Evolutionary conservation across 2,888 invertebrate species (phyloP), one percentile per base, ranked within the genome.

Genomic region (Prenolepis imparis): DNA sequence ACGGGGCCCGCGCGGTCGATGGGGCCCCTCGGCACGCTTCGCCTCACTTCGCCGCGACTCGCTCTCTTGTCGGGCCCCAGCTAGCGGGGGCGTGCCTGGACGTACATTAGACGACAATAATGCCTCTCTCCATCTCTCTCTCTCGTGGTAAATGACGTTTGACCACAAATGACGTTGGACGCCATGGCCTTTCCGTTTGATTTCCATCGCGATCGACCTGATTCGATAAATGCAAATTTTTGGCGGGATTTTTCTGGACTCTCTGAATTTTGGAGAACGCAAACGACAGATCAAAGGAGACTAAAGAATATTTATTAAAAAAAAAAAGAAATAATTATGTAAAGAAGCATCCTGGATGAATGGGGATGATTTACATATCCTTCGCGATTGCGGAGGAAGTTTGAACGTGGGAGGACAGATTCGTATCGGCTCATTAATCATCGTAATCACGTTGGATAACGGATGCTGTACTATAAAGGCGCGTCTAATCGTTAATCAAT

Each of bases 1-100:
- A 44, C 52, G 74, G 59, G 63, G 48, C 32, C 78, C 70, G n/a
- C 32, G 44, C 57, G 21, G 59, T 59, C 78, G 78, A 78, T 78
- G 68, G 75, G 74, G 67, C 64, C 70, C 73, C 67, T 85, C 87
- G 88, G 85, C 24, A 78, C 78, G 52, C 36, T 83, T 83, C 81
- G 61, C 89, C 89, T 92, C 91, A 91, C 83, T 86, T 86, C 87
- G 85, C 80, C 80, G 83, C 86, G 86, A 86, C 81, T 87, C 83
- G 74, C 73, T 84, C 77, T 11, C 21, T 41, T 24, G 67, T 28
- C 41, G 72, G 78, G 59, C 32, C 78, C 61, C 59, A 44, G 75
- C 72, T 32, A 85, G 89, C 86, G 90, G 90, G 88, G 88, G 90
- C 89, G 90, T 89, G 86, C 89, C 90, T 89, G 61, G 70, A 85